Evolutionary conservation across 2,888 invertebrate species (phyloP), one percentile per base, ranked within the genome.

Genomic region (Ichneumon xanthorius): DNA sequence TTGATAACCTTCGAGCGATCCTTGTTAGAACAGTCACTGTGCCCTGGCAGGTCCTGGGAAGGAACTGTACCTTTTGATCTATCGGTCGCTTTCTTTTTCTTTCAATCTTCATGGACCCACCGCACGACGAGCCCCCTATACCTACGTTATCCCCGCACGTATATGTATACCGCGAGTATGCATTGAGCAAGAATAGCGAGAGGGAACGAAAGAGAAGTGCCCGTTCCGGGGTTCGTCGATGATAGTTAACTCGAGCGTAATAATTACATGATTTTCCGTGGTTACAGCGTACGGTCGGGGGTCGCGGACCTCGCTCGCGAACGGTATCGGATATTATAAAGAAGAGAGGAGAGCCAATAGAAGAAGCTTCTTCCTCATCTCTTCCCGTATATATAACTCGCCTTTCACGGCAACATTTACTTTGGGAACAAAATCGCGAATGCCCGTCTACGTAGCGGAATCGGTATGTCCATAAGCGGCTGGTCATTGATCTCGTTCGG

Each of bases 261-360:
- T 93, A 93, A 93, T 93, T 93, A 92, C 91, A 91, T 90, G 90
- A 93, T 92, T 92, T 91, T 91, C 90, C 89, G 87, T 87, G 88
- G 89, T 88, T 89, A 86, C 81, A 85, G 82, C 82, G 84, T 82
- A 86, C 87, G 82, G 85, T 87, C 88, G 86, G 84, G 87, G 89
- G 89, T 90, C 90, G 89, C 89, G 89, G 86, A 87, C 88, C 86
- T 80, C 73, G 65, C 79, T 87, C 86, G 88, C 87, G 84, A 88
- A 90, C 90, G 91, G 91, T 90, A 92, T 90, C 89, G 86, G 87
- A 88, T 89, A 92, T 92, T 91, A 91, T 87, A 72, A 71, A 68
- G 78, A 68, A 78, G 81, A 73, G 70, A 73, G 75, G 79, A 82
- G 58, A 48, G 65, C 67, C 65, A 16, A 79, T 68, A 55, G 71